Base-by-base conservation (phyloP, 2,113 vertebrate genomes). In the Gopherus evgoodei region DNA sequence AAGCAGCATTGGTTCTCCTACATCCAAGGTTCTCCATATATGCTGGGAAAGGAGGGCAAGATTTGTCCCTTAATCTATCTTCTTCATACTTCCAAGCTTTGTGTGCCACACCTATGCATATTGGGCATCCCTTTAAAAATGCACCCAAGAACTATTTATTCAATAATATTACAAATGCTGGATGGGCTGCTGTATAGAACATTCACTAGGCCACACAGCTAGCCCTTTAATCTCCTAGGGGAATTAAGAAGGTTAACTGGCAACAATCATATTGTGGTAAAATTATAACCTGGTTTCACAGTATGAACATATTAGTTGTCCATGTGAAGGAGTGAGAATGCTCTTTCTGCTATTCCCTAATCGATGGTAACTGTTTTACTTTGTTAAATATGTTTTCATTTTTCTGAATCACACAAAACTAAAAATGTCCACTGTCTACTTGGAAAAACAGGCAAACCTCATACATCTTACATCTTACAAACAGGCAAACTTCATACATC, bases 131-230 rank as follows among this genome's bases (percentile, higher is more conserved):
- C 81, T 65, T 83, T n/a, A 81, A 86, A 38, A 0, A 0, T 44
- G 31, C 47, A 13, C 31, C 21, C 47, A 35, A 50, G 13, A 52
- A 35, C 3, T 19, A 24, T 3, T n/a, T 17, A 6, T 13, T 91
- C 5, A 90, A 25, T 72, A 38, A 21, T 69, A 21, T 10, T 69
- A 8, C 35, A 95, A 59, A 59, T 78, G 78, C 25, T 0, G 1
- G 1, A 10, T 25, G 4, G 29, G 4, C 6, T 42, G 14, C 65
- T 69, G 35, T 38, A 69, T 10, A 69, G 65, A 38, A 69, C 65
- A 69, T 59, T 69, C 81, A 9, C 29, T 16, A n/a, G 7, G 27
- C 29, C 0, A 0, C 25, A 47, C 0, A 21, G 0, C 3, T 5
- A 90, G 59, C 57, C 38, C 89, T 90, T 0, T 7, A 50, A n/a